Evolutionary conservation across 37 sponge, comb jelly and placozoan genomes (phyloP).

Genomic region (Dysidea cf. avara): DNA sequence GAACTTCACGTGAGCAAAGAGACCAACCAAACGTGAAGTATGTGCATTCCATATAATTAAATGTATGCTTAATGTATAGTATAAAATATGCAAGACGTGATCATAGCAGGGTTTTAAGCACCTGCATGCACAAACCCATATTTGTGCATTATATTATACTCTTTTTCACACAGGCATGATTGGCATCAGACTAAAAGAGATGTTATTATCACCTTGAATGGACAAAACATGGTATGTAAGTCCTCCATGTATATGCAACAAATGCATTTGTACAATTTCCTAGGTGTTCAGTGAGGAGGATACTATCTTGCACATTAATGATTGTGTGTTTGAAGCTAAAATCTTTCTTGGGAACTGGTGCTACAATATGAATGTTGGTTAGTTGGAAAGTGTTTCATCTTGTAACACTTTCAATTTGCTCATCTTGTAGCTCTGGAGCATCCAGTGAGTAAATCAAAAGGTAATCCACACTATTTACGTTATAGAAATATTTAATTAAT

Average conservation of each 20-base stretch:
- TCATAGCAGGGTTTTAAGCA: background rate
- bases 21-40: too few relatives aligned
- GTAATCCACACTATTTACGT: too few relatives aligned
- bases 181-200: slow-evolving; percentile 67
- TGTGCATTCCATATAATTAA: too few relatives aligned
- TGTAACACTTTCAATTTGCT: too few relatives aligned
- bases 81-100: background rate
- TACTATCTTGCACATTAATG: slow-evolving; percentile 43
- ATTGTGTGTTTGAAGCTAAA: slow-evolving; percentile 20
- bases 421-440: too few relatives aligned
- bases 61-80: background rate
- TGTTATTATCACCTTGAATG: slow-evolving; percentile 35
- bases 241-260: background rate
- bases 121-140: too few relatives aligned
- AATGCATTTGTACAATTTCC: background rate
- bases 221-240: slow-evolving; percentile 38
- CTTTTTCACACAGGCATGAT: slow-evolving; percentile 36
- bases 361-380: slow-evolving; percentile 47
- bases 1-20: too few relatives aligned
- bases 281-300: slow-evolving; percentile 47
- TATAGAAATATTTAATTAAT: too few relatives aligned
- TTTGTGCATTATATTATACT: too few relatives aligned
- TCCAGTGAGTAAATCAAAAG: too few relatives aligned
- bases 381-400: too few relatives aligned
- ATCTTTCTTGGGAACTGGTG: slow-evolving; percentile 49